A percentile compares a stretch with the other conserved stretches of the same genome.
phyloP scores from a whole-genome alignment of 2,113 vertebrate genomes.

The Ophiodon elongatus region DNA sequence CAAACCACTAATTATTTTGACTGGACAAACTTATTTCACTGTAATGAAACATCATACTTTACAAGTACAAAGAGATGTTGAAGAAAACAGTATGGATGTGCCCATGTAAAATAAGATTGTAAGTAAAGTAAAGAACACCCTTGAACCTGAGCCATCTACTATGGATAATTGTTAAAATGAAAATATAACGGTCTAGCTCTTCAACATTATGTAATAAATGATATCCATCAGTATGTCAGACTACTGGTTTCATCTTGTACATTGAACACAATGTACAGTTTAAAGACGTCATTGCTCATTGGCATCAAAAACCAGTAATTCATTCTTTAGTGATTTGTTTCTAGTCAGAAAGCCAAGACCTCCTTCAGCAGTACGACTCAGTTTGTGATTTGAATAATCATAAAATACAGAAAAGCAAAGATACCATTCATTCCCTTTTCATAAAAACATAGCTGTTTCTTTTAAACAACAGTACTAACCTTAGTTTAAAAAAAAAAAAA shows the following conservation, averaged over 20 bases:
- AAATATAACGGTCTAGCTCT: not conserved
- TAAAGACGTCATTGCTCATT: not conserved
- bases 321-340: not conserved
- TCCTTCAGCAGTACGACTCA: not conserved
- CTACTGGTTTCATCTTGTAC: not conserved
- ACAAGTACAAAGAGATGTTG: conserved; percentile 9
- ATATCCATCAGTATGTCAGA: not conserved
- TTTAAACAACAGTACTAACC: not conserved
- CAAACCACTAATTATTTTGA: not conserved
- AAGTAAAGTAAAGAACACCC: not conserved
- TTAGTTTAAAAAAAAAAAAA: not conserved
- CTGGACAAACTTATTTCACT: not conserved
- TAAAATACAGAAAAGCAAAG: conserved; percentile 10
- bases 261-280: conserved; percentile 1
- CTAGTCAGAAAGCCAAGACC: not conserved
- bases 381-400: not conserved
- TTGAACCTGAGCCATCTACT: not conserved
- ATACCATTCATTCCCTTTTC: not conserved
- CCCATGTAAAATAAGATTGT: not conserved
- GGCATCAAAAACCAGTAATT: not conserved
- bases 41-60: not conserved
- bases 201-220: not conserved
- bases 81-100: not conserved
- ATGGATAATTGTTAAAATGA: not conserved
- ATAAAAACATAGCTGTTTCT: too few relatives aligned